Conservation (phyloP, 1,140 invertebrate species). For the Orchesella cincta region DNA sequence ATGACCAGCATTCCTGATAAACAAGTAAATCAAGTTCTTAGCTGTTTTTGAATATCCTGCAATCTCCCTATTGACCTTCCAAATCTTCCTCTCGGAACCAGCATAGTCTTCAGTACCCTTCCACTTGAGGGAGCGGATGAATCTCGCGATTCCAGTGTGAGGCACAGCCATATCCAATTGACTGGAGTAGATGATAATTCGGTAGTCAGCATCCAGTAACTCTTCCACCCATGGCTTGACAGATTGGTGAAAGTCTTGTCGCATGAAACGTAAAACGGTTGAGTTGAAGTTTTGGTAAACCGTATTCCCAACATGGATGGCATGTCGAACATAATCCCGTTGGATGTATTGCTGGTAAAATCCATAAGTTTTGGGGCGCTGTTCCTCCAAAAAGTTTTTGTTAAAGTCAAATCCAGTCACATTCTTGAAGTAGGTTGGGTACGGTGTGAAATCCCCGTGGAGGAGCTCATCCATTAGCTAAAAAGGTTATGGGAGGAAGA, state of each 20-base stretch:
- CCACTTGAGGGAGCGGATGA: slow-evolving; percentile 58
- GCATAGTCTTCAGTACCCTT: slow-evolving; percentile 44
- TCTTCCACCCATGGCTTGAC: slow-evolving; percentile 47
- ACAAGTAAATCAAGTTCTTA: slow-evolving; percentile 59
- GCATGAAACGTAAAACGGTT: slow-evolving; percentile 34
- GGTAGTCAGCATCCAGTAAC: slow-evolving; percentile 52
- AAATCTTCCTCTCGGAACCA: slow-evolving; percentile 36
- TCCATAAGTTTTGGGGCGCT: slow-evolving; percentile 55
- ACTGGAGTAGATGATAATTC: slow-evolving; percentile 51
- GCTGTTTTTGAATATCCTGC: slow-evolving; percentile 61
- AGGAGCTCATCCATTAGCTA: slow-evolving; percentile 58
- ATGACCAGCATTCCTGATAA: slow-evolving; percentile 60
- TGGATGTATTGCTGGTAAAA: slow-evolving; percentile 57
- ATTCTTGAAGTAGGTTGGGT: slow-evolving; percentile 59
- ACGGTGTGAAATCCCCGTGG: slow-evolving; percentile 57
- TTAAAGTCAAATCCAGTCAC: slow-evolving; percentile 59
- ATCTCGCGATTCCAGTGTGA: slow-evolving; percentile 59
- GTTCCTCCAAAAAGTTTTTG: slow-evolving; percentile 59
- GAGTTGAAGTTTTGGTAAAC: slow-evolving; percentile 44
- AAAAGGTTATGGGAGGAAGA: slow-evolving; percentile 39
- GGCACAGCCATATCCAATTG: slow-evolving; percentile 57
- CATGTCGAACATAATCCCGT: slow-evolving; percentile 54
- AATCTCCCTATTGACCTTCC: slow-evolving; percentile 53
- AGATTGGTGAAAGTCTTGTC: slow-evolving; percentile 39
- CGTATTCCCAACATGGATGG: slow-evolving; percentile 60